These are phyloP conservation scores for Halcyon chelicuti DNA, from an alignment of 2,797 vertebrate species.

Conservation along the genomic window DNA sequence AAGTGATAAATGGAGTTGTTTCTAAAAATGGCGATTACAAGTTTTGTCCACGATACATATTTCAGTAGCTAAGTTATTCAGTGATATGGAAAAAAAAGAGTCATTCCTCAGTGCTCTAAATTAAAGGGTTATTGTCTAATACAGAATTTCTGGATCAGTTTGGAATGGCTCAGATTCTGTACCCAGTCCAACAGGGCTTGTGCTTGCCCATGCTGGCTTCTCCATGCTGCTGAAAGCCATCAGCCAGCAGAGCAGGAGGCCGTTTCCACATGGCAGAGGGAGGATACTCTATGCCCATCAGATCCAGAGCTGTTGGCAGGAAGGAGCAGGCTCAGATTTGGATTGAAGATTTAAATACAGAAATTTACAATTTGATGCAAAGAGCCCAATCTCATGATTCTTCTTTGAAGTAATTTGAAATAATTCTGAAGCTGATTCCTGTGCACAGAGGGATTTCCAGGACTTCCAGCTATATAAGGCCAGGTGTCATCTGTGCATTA, in stretches of 20 bases:
- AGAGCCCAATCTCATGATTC: not conserved
- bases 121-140: not conserved
- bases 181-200: not conserved
- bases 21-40: not conserved
- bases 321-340: not conserved
- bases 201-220: not conserved
- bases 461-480: not conserved
- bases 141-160: not conserved
- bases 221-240: not conserved
- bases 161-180: not conserved
- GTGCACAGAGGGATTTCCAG: not conserved
- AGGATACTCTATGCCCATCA: not conserved
- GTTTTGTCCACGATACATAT: not conserved
- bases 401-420: not conserved
- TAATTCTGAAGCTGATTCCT: not conserved
- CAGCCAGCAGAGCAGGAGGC: not conserved
- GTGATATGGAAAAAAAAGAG: not conserved
- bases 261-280: accelerated
- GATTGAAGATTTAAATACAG: not conserved
- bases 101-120: not conserved
- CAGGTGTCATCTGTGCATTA: not conserved
- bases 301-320: not conserved
- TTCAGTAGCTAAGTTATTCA: not conserved
- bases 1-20: not conserved
- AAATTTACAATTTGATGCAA: not conserved